Base-by-base conservation (phyloP, 1,140 invertebrate species). In the Dendroctonus valens region DNA sequence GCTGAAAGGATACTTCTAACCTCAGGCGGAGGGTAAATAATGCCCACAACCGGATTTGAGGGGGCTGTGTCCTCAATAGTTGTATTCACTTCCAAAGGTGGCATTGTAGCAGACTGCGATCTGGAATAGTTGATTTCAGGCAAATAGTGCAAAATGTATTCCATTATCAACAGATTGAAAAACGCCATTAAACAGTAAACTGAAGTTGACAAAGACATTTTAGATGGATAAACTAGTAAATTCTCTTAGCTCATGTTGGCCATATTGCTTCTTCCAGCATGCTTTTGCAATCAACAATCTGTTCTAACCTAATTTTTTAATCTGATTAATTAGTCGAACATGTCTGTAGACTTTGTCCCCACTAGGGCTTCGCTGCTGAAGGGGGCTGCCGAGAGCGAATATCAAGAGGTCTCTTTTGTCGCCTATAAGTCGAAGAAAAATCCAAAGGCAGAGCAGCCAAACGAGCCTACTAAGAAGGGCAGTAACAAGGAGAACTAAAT, bases 1-100 rank as follows among this genome's bases (percentile, higher is more conserved):
- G 26, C 74, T 6, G 74, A 90, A 93, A 93, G 90, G 91, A 93
- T 95, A 97, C 94, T 98, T 83, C 96, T 91, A 73, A 99, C 94
- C 87, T 99, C 97, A 48, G 97, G 97, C 48, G 97, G 97, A 66
- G 97, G 97, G 83, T 98, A 98, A 77, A 99, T 99, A 69, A 99
- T 97, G 61, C 96, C 96, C 72, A 98, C 91, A 12, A 94, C 86
- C 0, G 94, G 90, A 60, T 93, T 91, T 7, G 88, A 85, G 14
- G 83, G 81, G 57, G 80, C 78, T 8, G 79, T 78, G 52, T 81
- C 82, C 41, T 87, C 85, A 37, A 54, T 69, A 3, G 67, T 67
- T 7, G 73, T 65, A 5, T 72, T 72, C 51, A 81, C 68, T 64
- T 82, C 81, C 70, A 82, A 75, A 4, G 77, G 77, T 12, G 82